Conservation (phyloP, 2,797 vertebrate genomes). For the Urocyon cinereoargenteus region DNA sequence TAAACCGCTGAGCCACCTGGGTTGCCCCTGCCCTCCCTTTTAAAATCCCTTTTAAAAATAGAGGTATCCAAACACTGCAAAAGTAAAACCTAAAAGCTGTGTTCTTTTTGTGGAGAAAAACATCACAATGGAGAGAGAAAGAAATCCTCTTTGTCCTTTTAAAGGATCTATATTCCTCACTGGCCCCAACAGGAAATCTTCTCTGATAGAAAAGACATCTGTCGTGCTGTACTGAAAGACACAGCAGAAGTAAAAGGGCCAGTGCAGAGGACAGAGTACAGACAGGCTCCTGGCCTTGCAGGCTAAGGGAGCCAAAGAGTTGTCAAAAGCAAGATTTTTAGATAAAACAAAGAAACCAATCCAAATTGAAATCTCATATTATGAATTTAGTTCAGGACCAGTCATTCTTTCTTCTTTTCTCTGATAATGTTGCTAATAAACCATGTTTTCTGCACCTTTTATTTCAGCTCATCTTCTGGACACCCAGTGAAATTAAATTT, state of each 20-base stretch:
- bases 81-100: neutral
- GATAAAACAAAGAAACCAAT: neutral
- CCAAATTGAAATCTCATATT: conserved; percentile 6
- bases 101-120: neutral
- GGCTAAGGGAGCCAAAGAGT: neutral
- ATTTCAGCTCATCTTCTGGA: neutral
- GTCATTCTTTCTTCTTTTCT: neutral
- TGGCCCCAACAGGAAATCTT: neutral
- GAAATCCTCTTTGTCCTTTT: neutral
- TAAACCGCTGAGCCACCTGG: no score
- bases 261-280: neutral
- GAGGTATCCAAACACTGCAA: neutral
- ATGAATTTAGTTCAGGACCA: neutral
- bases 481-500: neutral
- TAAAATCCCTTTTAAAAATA: neutral
- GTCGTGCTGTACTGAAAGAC: neutral
- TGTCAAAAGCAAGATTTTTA: neutral
- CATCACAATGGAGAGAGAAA: neutral
- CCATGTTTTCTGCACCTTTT: neutral
- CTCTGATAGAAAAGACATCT: neutral
- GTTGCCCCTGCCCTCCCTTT: no score
- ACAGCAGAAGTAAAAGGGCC: neutral
- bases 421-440: neutral
- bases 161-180: neutral
- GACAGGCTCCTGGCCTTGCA: neutral